phyloP scores from a whole-genome alignment of 2,888 invertebrate species.

The Acronicta leporina region DNA sequence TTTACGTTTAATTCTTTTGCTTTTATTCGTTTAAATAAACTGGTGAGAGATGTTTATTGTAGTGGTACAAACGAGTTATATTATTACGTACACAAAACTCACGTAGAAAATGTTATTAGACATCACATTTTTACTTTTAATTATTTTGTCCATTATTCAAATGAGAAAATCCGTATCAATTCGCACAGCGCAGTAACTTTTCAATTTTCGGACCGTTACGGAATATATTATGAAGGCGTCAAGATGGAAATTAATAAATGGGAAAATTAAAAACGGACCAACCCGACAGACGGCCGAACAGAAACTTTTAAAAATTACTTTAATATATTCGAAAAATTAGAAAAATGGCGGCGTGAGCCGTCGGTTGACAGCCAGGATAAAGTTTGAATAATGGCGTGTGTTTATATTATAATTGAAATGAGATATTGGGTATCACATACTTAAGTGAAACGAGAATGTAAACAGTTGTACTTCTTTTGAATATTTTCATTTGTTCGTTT shows the following conservation, averaged over 20 bases:
- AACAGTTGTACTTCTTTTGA: too few species aligned
- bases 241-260: slow-evolving; percentile 72
- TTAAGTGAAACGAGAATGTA: neutral
- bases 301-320: slow-evolving; percentile 55
- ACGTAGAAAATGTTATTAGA: slow-evolving; percentile 33
- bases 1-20: too few species aligned
- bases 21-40: too few species aligned
- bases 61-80: too few species aligned
- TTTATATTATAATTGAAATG: slow-evolving; percentile 71
- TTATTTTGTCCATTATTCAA: slow-evolving; percentile 65
- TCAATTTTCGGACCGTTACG: slow-evolving; percentile 62
- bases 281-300: slow-evolving; percentile 55
- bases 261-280: slow-evolving; percentile 64
- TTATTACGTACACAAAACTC: too few species aligned
- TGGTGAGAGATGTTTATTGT: too few species aligned
- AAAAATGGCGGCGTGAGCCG: slow-evolving; percentile 35
- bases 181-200: slow-evolving; percentile 63
- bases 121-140: slow-evolving; percentile 46
- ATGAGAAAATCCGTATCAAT: slow-evolving; percentile 61
- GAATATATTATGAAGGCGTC: slow-evolving; percentile 69
- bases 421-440: slow-evolving; percentile 1
- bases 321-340: slow-evolving; percentile 54
- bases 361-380: slow-evolving; percentile 40
- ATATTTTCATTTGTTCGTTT: too few species aligned
- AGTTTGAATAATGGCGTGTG: slow-evolving; percentile 58